Evolutionary conservation across 2,888 invertebrate species (phyloP).

Genomic region (Troides oblongomaculatus): DNA sequence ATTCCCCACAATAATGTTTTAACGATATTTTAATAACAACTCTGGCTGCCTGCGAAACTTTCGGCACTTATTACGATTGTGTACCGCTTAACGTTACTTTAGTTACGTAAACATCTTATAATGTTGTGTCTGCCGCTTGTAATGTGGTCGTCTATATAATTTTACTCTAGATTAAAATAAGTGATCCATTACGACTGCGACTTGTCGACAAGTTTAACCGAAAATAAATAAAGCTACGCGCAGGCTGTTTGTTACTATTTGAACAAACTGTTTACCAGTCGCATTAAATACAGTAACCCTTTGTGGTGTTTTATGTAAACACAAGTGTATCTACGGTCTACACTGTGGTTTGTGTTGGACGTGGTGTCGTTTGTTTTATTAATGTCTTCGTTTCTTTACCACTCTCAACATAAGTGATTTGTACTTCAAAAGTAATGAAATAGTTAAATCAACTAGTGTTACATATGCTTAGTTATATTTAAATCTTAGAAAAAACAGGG

Average conservation of each 20-base stretch:
- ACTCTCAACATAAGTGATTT: too few species aligned
- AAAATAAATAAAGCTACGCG: constrained; percentile 11
- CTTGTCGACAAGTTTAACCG: constrained; percentile 5
- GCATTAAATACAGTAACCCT: constrained; percentile 15
- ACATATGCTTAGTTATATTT: too few species aligned
- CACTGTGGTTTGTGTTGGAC: constrained; percentile 4
- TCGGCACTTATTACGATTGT: constrained; percentile 71
- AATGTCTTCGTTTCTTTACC: constrained; percentile 7
- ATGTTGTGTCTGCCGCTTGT: constrained; percentile 11
- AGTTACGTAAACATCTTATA: constrained; percentile 35
- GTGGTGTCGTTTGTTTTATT: constrained; percentile 1
- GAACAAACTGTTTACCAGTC: constrained; percentile 18
- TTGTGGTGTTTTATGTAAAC: constrained; percentile 24
- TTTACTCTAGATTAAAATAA: not conserved
- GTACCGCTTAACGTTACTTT: constrained; percentile 59
- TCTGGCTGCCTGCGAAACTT: constrained; percentile 62
- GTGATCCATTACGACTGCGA: constrained; percentile 1
- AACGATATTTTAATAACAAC: constrained; percentile 63
- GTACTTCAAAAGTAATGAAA: too few species aligned
- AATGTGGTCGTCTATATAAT: constrained; percentile 3
- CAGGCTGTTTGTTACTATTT: not conserved
- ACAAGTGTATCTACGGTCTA: constrained; percentile 1
- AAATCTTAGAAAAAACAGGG: too few species aligned
- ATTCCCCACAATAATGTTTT: constrained; percentile 38
- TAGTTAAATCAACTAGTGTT: too few species aligned